Evolutionary conservation across 2,797 vertebrate genomes (phyloP), one percentile per base, ranked within the genome.

Genomic region (Siniperca undulata): DNA sequence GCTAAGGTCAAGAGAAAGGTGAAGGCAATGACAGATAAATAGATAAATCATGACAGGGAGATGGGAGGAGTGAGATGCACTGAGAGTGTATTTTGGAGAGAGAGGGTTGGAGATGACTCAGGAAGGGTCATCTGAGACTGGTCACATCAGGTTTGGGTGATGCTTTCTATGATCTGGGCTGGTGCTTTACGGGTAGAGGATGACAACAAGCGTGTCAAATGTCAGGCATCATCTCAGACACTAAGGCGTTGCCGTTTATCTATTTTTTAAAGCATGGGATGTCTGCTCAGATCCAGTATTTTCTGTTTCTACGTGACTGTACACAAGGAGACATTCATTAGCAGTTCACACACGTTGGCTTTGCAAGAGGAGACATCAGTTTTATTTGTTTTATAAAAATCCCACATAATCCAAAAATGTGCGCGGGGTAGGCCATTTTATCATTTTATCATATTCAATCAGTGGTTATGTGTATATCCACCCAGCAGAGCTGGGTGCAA

Each of bases 21-120:
- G 79, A 84, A 70, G 36, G 68, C 62, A 81, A 58, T 84, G 88
- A 85, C 91, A 73, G 84, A 60, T 87, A 13, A 82, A 88, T 61
- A 79, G 53, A 91, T 88, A 48, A 70, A 77, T 84, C 12, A 22
- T 86, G 90, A 74, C 82, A 86, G 75, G 48, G 68, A 68, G 84
- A 88, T 71, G 74, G 80, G 83, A 42, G 44, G 40, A 67, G 77
- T 0, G 27, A 58, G 40, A 59, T 48, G 69, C 27, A 52, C 56
- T 68, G 56, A 69, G 59, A 58, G 73, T 78, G 77, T 58, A 44
- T 67, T 85, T 78, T 50, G 48, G 71, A 70, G 56, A 52, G 78
- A 74, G 68, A 65, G 55, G 64, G 36, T 50, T 80, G 64, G n/a
- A 67, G 80, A 69, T 70, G 75, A 69, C 19, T 76, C 38, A 11